Evolutionary conservation across 2,797 vertebrate species (phyloP), one percentile per base, ranked within the genome.

Genomic region (Acrossocheilus fasciatus): DNA sequence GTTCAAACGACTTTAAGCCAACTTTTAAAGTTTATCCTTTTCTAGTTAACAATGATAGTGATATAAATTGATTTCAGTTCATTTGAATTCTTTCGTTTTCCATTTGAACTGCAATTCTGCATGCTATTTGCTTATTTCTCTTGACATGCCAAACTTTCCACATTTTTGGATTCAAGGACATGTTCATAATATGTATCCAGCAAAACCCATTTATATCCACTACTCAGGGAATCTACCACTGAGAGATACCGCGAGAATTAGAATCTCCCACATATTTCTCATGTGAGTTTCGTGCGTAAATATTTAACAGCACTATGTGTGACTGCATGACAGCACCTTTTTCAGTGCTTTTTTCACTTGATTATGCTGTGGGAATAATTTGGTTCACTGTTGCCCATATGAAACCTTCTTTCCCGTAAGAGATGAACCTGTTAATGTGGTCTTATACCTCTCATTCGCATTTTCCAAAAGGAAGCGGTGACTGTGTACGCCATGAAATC

Each of bases 191-290:
- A 57, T 20, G 4, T 15, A 77, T 43, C 30, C 7, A 30, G 20
- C 30, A 36, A 59, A 59, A 36, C 18, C 18, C 2, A 34, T n/a
- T 11, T 18, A 11, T 34, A 52, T 62, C 18, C 34, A 59, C 15
- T 18, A 64, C 39, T 66, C 41, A 66, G 54, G 20, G 43, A 75
- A 75, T 64, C 6, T 66, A 34, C 62, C 45, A 4, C 75, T 59
- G 17, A 69, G 17, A 59, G n/a, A 85, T 34, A 15, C 4, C 34
- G 18, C 15, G 84, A 36, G 30, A 81, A 62, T 72, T 78, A 45
- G 39, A 39, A 81, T 73, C 77, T 59, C 50, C 15, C 66, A 36
- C 26, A 57, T 73, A 79, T 85, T 62, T 80, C 77, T 74, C 68
- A 36, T 64, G 68, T 26, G 77, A 50, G 34, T 72, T 66, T 7